These are phyloP conservation scores for Nomada lathburiana DNA, from an alignment of 2,888 invertebrate species.

Conservation along the genomic window DNA sequence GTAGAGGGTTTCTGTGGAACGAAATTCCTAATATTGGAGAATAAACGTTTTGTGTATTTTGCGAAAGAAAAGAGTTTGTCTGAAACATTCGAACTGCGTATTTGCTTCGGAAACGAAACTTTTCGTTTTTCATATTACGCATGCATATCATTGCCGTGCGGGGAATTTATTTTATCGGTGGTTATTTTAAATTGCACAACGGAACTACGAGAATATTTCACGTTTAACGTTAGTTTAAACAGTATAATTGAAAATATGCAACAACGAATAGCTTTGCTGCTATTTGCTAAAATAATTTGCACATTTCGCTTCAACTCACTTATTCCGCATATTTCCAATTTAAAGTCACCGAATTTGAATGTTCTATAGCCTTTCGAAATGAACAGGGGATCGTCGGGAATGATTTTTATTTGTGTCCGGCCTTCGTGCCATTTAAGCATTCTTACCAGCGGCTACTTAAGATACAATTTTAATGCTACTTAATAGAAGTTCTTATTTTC, in stretches of 20 bases:
- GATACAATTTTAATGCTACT: constrained; percentile 58
- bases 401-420: constrained; percentile 12
- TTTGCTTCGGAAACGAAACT: neutral
- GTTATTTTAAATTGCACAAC: neutral
- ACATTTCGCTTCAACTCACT: neutral
- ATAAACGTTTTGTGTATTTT: neutral
- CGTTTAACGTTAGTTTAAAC: no score
- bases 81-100: constrained; percentile 1
- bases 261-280: neutral
- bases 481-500: constrained; percentile 45
- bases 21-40: neutral
- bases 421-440: constrained; percentile 40
- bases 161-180: neutral
- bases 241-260: no score
- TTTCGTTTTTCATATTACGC: neutral
- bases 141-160: no score
- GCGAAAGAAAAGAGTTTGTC: constrained; percentile 11
- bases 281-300: neutral
- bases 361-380: neutral
- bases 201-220: neutral
- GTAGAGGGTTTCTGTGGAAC: no score
- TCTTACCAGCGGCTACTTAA: constrained; percentile 33
- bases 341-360: neutral
- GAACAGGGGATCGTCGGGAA: neutral
- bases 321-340: neutral